phyloP scores from a whole-genome alignment of 2,113 vertebrate species.

The Girardinichthys multiradiatus region DNA sequence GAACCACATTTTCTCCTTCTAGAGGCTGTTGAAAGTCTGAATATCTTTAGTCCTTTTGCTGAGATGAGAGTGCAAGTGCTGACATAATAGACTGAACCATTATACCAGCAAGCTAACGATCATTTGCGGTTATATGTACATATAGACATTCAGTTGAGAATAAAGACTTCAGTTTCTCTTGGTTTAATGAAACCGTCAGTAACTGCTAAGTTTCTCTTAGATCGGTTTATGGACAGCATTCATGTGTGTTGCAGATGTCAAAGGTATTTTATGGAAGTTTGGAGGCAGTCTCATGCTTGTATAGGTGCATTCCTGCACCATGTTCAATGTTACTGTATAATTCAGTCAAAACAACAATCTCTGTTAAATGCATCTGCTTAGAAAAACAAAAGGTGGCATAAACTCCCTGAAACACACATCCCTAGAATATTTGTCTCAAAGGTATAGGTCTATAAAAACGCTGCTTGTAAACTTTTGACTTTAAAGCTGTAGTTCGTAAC shows the following conservation, averaged over 20 bases:
- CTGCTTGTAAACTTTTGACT: not conserved
- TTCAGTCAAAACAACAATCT: too few species aligned
- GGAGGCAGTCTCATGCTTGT: conserved; percentile 10
- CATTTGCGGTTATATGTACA: conserved; percentile 21
- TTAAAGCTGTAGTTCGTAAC: too few species aligned
- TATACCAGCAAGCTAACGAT: conserved; percentile 28
- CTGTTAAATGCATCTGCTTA: not conserved
- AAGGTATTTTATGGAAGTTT: conserved; percentile 34
- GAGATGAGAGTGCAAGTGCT: conserved; percentile 23
- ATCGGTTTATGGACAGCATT: conserved; percentile 40
- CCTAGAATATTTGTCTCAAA: too few species aligned
- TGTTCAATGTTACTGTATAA: too few species aligned
- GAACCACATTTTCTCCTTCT: conserved; percentile 33
- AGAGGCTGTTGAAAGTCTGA: conserved; percentile 34
- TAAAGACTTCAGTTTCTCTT: conserved; percentile 12
- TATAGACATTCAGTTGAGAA: conserved; percentile 15
- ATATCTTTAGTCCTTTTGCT: conserved; percentile 43
- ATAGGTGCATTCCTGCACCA: conserved; percentile 62
- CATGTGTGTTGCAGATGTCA: conserved; percentile 72
- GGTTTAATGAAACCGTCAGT: not conserved
- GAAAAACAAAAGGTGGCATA: not conserved
- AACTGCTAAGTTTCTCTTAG: not conserved
- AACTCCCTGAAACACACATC: not conserved
- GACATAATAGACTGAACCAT: conserved; percentile 18
- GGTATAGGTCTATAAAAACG: not conserved